phyloP scores from a whole-genome alignment of 1,140 invertebrate species.

The Orchestia grillus region DNA sequence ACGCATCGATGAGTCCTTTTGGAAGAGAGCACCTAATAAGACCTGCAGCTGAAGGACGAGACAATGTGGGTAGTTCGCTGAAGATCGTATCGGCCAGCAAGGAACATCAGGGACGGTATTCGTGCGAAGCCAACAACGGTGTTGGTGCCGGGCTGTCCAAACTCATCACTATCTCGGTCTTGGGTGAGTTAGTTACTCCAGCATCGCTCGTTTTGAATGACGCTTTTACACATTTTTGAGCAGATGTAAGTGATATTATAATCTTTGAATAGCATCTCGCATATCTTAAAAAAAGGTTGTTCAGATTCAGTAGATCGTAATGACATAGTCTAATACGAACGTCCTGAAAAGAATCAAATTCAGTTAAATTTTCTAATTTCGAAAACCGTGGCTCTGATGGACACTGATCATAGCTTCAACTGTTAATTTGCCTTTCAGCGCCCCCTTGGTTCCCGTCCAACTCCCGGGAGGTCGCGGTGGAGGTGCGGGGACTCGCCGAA shows the following conservation, averaged over 20 bases:
- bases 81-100: not conserved
- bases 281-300: not conserved
- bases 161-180: constrained; percentile 72
- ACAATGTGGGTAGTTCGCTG: not conserved
- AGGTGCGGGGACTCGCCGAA: not conserved
- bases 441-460: constrained; percentile 12
- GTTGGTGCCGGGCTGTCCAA: constrained; percentile 71
- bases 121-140: constrained; percentile 74
- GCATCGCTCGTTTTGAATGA: not conserved
- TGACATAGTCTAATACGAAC: not conserved
- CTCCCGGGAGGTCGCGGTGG: not conserved
- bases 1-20: not conserved
- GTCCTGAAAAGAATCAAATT: not conserved
- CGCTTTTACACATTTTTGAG: not conserved
- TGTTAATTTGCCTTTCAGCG: not conserved
- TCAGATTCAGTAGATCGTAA: not conserved
- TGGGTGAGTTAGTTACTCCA: constrained; percentile 19
- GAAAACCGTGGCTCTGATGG: not conserved
- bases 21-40: not conserved
- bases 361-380: not conserved
- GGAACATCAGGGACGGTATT: constrained; percentile 69
- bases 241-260: not conserved
- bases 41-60: not conserved
- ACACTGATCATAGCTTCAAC: not conserved
- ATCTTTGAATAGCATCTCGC: not conserved